These are phyloP conservation scores for Corythaeola cristata DNA, from an alignment of 2,113 vertebrate genomes.

Conservation along the genomic window DNA sequence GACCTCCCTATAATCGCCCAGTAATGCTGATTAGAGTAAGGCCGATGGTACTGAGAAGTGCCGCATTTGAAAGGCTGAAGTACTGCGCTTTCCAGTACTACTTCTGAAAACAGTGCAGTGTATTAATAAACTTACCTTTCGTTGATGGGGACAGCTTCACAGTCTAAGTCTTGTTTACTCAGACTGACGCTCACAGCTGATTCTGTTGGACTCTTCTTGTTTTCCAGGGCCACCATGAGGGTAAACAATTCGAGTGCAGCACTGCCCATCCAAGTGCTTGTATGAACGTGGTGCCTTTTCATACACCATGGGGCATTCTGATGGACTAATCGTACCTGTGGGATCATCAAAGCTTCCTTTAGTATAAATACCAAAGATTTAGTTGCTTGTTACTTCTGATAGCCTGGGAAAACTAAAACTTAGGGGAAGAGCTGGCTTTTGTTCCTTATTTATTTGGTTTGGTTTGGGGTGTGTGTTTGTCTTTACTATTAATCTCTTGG, in stretches of 20 bases:
- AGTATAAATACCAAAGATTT: not conserved
- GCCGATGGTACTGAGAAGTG: not conserved
- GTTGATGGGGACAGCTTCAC: not conserved
- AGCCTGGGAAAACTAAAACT: not conserved
- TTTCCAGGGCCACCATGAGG: not conserved
- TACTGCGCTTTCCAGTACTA: not conserved
- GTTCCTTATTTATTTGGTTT: not conserved
- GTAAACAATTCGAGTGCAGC: not conserved
- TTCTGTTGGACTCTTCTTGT: not conserved
- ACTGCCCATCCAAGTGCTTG: not conserved
- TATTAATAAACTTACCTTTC: not conserved
- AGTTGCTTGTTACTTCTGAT: not conserved
- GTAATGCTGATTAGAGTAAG: not conserved
- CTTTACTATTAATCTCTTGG: not conserved
- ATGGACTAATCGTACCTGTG: not conserved
- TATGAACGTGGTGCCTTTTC: not conserved
- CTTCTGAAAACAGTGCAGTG: not conserved
- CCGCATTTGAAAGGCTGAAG: not conserved
- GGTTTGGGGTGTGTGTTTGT: not conserved
- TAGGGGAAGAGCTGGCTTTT: not conserved
- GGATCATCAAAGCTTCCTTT: not conserved
- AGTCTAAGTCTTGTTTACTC: not conserved
- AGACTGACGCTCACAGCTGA: not conserved
- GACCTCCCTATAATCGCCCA: not conserved
- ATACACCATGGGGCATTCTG: not conserved